Conservation (phyloP, 1,140 invertebrate species). For the Anastrepha obliqua region DNA sequence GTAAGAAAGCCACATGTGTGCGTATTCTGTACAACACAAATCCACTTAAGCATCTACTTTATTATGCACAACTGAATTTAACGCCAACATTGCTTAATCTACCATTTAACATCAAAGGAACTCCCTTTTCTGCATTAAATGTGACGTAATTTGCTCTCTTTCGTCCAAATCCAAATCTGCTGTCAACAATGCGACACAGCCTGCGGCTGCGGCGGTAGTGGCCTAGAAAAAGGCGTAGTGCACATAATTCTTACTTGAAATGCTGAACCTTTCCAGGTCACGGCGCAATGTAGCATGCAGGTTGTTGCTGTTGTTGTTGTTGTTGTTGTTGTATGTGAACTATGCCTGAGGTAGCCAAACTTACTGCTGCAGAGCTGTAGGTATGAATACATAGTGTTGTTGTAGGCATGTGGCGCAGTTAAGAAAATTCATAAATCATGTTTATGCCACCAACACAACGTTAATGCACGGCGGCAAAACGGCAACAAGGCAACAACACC, state of each 20-base stretch:
- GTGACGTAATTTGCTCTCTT: constrained; percentile 53
- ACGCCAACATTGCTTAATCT: constrained; percentile 45
- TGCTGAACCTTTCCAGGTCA: constrained; percentile 33
- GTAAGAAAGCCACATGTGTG: neutral
- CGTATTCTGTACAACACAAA: constrained; percentile 21
- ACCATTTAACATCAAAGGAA: constrained; percentile 54
- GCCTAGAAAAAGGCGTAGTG: constrained; percentile 41
- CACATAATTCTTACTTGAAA: no score
- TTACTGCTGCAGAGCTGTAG: neutral
- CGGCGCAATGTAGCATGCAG: constrained; percentile 30
- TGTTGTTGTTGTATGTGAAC: neutral
- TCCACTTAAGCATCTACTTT: constrained; percentile 49
- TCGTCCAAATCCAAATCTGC: constrained; percentile 11
- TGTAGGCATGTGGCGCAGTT: constrained; percentile 33
- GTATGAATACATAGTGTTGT: constrained; percentile 8
- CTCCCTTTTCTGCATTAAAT: constrained; percentile 32
- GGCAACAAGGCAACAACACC: constrained; percentile 7
- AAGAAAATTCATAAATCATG: constrained; percentile 55
- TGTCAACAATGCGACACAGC: constrained; percentile 43
- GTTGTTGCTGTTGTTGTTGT: neutral
- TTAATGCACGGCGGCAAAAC: constrained; percentile 41
- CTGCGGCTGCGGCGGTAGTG: neutral
- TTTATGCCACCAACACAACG: constrained; percentile 50
- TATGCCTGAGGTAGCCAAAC: neutral
- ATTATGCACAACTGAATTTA: constrained; percentile 55